These are phyloP conservation scores for Tuta absoluta DNA, from an alignment of 2,888 invertebrate genomes.

Conservation along the genomic window DNA sequence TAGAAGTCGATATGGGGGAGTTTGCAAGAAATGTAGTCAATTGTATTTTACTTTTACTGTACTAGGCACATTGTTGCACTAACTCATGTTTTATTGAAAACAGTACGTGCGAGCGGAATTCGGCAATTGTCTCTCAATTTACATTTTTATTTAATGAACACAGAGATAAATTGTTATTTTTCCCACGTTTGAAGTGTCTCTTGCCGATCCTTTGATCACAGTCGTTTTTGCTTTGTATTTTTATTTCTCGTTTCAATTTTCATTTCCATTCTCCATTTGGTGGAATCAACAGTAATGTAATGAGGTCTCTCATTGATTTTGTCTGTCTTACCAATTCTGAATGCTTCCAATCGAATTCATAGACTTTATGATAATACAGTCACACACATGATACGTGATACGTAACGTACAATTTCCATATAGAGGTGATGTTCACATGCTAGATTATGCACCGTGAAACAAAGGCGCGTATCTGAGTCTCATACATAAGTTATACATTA, in stretches of 20 bases:
- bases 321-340: not conserved
- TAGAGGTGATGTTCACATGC: constrained; percentile 19
- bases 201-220: constrained; percentile 16
- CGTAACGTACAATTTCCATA: constrained; percentile 19
- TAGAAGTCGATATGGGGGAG: constrained; percentile 18
- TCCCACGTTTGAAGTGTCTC: constrained; percentile 15
- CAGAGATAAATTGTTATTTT: constrained; percentile 4
- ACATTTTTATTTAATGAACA: constrained; percentile 14
- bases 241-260: constrained; percentile 8
- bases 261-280: constrained; percentile 9
- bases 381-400: constrained; percentile 1
- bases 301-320: not conserved
- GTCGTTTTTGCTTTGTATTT: constrained; percentile 4
- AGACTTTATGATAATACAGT: not conserved
- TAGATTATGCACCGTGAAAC: constrained; percentile 29
- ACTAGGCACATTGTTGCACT: not conserved
- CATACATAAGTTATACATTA: constrained; percentile 32
- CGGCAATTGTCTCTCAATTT: not conserved
- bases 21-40: not conserved
- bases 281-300: not conserved
- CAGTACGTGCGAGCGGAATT: not conserved
- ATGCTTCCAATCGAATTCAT: not conserved
- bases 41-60: not conserved
- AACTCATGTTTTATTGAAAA: not conserved
- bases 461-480: constrained; percentile 22